A percentile compares a stretch with the other conserved stretches of the same genome.
These are phyloP conservation scores for Chinchilla lanigera DNA, from an alignment of 2,113 vertebrate genomes.

Conservation along the genomic window DNA sequence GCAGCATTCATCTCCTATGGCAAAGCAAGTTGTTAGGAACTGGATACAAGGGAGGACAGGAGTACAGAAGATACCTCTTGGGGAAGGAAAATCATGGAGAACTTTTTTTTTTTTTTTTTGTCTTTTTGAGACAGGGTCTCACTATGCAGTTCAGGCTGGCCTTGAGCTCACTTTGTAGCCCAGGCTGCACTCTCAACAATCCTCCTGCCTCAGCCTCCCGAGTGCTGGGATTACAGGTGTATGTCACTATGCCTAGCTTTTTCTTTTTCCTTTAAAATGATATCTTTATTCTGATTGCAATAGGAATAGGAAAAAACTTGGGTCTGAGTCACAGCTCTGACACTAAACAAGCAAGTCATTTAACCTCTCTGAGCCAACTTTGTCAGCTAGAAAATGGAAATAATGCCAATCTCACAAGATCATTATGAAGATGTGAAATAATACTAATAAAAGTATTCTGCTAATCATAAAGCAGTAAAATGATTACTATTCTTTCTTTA, in stretches of 20 bases:
- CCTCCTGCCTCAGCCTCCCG: no score
- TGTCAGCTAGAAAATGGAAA: constrained; percentile 11
- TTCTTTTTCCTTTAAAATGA: no score
- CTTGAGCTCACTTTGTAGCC: no score
- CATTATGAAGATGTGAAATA: constrained; percentile 18
- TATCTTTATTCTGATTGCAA: not conserved
- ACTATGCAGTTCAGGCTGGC: no score
- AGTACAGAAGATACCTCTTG: not conserved
- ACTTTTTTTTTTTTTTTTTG: no score
- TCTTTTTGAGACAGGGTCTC: no score
- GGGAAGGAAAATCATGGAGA: no score
- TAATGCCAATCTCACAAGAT: not conserved
- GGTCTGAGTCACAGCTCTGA: not conserved
- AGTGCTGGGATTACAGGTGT: no score
- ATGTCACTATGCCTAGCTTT: no score
- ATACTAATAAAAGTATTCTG: not conserved
- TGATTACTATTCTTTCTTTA: not conserved
- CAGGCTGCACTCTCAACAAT: no score
- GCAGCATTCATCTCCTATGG: not conserved
- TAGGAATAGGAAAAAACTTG: not conserved
- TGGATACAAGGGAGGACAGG: not conserved
- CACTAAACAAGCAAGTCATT: constrained; percentile 23
- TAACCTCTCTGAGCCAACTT: not conserved
- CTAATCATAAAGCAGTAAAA: not conserved
- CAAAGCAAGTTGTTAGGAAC: not conserved